Evolutionary conservation across 2,888 invertebrate species (phyloP), one percentile per base, ranked within the genome.

Genomic region (Antheraea assamensis): DNA sequence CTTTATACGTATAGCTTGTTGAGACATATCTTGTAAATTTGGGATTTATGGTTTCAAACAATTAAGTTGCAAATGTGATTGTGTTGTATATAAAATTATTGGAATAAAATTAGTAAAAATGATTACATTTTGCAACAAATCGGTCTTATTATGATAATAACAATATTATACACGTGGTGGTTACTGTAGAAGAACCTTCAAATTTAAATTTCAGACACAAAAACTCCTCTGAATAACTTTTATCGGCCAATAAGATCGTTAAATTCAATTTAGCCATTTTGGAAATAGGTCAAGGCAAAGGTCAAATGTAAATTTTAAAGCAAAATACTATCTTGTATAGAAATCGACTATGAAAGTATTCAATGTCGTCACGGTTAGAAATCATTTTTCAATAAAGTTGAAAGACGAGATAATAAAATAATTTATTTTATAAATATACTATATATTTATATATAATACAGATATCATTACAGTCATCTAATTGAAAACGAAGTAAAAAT

Each of bases 1-100:
- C 80, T 84, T 85, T 85, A 84, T 85, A 86, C 87, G 87, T 88
- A 87, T 87, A 84, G 87, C 83, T 87, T 82, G 81, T 79, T 68
- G 21, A 31, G n/a, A 68, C 30, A 21, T 68, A 21, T 68, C n/a
- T 19, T 68, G 13, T 30, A 68, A 35, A 76, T 78, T 75, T 73
- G 52, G 19, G n/a, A 73, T 73, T 70, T 66, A 68, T 70, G 70
- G 55, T 30, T 52, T 71, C 58, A 35, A 35, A 21, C 21, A 80
- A 72, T 58, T 75, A 72, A 74, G 77, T 79, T 84, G 85, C 85
- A 86, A 82, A 85, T 86, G 85, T 87, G 87, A 84, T 87, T 82
- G 80, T 84, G 86, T 86, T 71, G 71, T 85, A 84, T 80, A 83
- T 87, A 85, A 80, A 77, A 77, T 75, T 78, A 76, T 78, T 76